Conservation (phyloP, 2,113 vertebrate species). For the Neomonachus schauinslandi region DNA sequence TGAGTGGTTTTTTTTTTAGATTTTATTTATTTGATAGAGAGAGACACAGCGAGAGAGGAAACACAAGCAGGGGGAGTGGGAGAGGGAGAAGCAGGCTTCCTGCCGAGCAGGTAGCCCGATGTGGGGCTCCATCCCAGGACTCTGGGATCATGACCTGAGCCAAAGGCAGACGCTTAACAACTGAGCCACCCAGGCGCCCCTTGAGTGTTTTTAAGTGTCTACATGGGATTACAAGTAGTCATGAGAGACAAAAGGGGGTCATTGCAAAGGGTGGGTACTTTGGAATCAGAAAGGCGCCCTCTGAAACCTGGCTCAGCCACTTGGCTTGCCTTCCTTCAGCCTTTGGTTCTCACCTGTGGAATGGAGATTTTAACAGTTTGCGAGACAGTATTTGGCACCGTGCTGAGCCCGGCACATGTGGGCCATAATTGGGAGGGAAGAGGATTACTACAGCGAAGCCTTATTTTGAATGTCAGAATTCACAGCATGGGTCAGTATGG, state of each 20-base stretch:
- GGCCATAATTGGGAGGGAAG: not conserved
- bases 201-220: too few relatives aligned
- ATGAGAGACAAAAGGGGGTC: not conserved
- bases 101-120: too few relatives aligned
- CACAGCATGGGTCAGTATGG: not conserved
- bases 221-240: not conserved
- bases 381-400: fast-evolving
- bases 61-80: too few relatives aligned
- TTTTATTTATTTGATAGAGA: too few relatives aligned
- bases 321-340: not conserved
- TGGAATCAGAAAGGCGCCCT: not conserved
- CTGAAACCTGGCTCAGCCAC: not conserved
- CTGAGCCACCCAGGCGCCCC: too few relatives aligned
- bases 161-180: too few relatives aligned
- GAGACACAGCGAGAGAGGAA: too few relatives aligned
- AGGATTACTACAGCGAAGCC: not conserved
- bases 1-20: not conserved
- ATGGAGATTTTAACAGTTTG: not conserved
- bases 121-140: too few relatives aligned
- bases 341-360: not conserved
- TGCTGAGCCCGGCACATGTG: not conserved
- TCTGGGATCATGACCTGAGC: too few relatives aligned
- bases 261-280: not conserved
- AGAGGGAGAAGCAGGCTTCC: too few relatives aligned
- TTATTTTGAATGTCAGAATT: not conserved